Evolutionary conservation across 1,140 invertebrate species (phyloP).

Genomic region (Coenobita brevimanus): DNA sequence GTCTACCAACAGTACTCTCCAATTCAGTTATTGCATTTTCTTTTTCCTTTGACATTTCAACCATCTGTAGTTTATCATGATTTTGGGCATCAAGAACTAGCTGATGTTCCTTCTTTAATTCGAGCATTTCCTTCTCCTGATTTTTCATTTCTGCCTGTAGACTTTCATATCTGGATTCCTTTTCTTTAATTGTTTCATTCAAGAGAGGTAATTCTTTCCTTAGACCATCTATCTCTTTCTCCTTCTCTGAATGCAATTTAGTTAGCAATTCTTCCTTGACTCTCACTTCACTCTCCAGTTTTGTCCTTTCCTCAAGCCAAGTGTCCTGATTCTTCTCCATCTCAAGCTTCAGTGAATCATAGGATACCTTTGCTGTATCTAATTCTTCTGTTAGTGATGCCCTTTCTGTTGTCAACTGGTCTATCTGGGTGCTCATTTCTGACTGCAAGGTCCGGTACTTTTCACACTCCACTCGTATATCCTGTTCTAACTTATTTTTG

Average conservation of each 20-base stretch:
- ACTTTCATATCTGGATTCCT: background rate
- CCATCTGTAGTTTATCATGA: background rate
- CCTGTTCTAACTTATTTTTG: background rate
- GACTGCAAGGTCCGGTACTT: background rate
- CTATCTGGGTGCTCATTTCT: background rate
- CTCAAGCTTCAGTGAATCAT: too few species aligned
- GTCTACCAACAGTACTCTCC: background rate
- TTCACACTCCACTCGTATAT: background rate
- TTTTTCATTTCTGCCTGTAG: background rate
- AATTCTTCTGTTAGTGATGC: background rate
- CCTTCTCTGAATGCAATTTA: background rate
- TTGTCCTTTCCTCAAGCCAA: background rate
- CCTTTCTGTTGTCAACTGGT: background rate
- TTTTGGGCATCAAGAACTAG: background rate
- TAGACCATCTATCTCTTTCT: background rate
- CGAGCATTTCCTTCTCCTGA: background rate
- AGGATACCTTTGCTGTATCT: too few species aligned
- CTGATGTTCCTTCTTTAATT: slow-evolving; percentile 4
- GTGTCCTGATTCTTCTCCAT: too few species aligned
- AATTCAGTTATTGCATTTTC: background rate
- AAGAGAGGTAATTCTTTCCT: background rate
- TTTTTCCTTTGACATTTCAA: background rate
- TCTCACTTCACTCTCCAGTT: background rate
- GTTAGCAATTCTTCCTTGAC: background rate
- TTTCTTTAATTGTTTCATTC: background rate